Evolutionary conservation across 2,113 vertebrate species (phyloP).

Genomic region (Emydocephalus ijimae): DNA sequence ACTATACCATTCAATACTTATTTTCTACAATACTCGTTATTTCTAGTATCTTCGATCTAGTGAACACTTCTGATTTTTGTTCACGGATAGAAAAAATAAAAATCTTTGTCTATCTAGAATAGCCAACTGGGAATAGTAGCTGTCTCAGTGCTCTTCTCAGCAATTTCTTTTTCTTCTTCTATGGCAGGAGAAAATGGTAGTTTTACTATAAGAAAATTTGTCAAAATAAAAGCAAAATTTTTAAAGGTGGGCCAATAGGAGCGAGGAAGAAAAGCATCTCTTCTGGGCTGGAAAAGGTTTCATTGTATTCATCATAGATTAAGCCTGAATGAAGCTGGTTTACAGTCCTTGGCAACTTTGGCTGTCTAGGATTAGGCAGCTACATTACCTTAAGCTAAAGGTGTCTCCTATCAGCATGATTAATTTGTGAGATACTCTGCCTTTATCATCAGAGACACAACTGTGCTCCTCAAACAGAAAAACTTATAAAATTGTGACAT

Average conservation of each 20-base stretch:
- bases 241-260: not conserved
- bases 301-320: not conserved
- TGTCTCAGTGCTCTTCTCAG: not conserved
- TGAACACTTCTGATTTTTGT: not conserved
- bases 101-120: not conserved
- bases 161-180: not conserved
- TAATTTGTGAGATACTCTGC: not conserved
- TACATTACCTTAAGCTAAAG: not conserved
- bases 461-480: not conserved
- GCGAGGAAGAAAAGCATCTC: not conserved
- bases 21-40: not conserved
- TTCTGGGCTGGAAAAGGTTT: not conserved
- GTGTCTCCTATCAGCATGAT: not conserved
- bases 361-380: not conserved
- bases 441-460: not conserved
- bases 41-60: not conserved
- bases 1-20: not conserved
- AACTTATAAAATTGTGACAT: not conserved
- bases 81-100: not conserved
- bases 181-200: not conserved
- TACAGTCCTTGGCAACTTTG: not conserved
- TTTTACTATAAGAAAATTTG: not conserved
- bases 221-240: not conserved
- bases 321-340: not conserved
- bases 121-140: not conserved